Percentiles rank a stretch among this genome's conserved stretches.
These are phyloP conservation scores for Porites cylindrica DNA, from an alignment of 92 coral and sea anemone genomes.

Conservation along the genomic window DNA sequence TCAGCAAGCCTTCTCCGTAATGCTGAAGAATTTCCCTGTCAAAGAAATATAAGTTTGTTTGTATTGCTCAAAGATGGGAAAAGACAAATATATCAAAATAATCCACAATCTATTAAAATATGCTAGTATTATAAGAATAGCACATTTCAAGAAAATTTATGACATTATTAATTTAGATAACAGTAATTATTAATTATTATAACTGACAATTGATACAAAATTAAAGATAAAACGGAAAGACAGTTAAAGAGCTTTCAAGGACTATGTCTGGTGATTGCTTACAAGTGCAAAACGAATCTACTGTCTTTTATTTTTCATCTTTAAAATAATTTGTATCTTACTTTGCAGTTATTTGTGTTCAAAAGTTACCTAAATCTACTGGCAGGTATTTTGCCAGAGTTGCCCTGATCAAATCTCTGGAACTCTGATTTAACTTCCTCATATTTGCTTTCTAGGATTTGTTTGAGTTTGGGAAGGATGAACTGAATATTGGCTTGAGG, in stretches of 20 bases:
- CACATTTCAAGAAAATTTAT: not conserved
- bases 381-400: slow-evolving; percentile 79
- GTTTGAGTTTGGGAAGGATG: slow-evolving; percentile 88
- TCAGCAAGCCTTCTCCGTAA: slow-evolving; percentile 66
- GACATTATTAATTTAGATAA: too few relatives aligned
- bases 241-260: too few relatives aligned
- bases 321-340: too few relatives aligned
- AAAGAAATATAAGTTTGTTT: not conserved
- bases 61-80: too few relatives aligned
- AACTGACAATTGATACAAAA: too few relatives aligned
- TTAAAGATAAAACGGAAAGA: too few relatives aligned
- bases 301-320: too few relatives aligned
- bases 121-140: not conserved
- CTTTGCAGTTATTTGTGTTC: too few relatives aligned
- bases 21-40: slow-evolving; percentile 73
- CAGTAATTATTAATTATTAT: too few relatives aligned
- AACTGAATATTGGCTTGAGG: slow-evolving; percentile 87
- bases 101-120: not conserved
- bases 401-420: slow-evolving; percentile 63
- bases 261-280: too few relatives aligned
- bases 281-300: too few relatives aligned
- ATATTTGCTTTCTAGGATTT: slow-evolving; percentile 81
- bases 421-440: slow-evolving; percentile 84
- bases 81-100: too few relatives aligned
- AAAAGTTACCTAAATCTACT: slow-evolving; percentile 76